Evolutionary conservation across 2,888 invertebrate genomes (phyloP).

Genomic region (Eupithecia subfuscata): DNA sequence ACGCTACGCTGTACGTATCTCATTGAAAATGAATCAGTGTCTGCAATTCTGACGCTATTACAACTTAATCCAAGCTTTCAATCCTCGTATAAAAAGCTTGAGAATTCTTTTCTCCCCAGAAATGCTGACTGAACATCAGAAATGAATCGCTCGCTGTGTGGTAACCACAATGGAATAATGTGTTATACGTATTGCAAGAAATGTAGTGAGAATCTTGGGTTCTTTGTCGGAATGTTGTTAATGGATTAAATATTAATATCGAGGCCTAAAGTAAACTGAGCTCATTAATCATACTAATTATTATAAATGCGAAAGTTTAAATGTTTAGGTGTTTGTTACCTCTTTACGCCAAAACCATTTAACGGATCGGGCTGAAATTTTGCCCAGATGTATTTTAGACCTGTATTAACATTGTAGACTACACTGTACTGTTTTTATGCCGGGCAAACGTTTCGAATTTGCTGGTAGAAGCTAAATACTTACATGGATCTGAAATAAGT

Average conservation of each 20-base stretch:
- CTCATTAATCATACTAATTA: too few species aligned
- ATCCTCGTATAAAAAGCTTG: slow-evolving; percentile 47
- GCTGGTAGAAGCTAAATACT: neutral
- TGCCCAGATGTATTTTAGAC: too few species aligned
- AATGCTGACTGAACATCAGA: slow-evolving; percentile 61
- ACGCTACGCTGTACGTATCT: neutral
- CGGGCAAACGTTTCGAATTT: neutral
- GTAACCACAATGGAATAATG: slow-evolving; percentile 67
- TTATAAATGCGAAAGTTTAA: neutral
- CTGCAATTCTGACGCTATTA: slow-evolving; percentile 21
- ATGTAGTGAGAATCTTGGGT: neutral
- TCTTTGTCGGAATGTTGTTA: neutral
- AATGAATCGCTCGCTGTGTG: slow-evolving; percentile 68
- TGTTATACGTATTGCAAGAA: neutral
- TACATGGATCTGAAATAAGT: neutral
- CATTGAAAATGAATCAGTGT: slow-evolving; percentile 11
- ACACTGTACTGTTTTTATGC: too few species aligned
- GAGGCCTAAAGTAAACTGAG: neutral
- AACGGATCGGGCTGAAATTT: neutral
- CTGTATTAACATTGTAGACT: too few species aligned
- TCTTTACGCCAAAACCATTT: neutral
- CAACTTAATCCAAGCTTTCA: slow-evolving; percentile 41
- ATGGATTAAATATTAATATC: neutral
- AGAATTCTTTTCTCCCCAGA: slow-evolving; percentile 25
- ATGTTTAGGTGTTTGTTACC: neutral